Percentiles rank a stretch among this genome's conserved stretches.
phyloP scores from a whole-genome alignment of 1,140 invertebrate genomes.

The Apolygus lucorum region DNA sequence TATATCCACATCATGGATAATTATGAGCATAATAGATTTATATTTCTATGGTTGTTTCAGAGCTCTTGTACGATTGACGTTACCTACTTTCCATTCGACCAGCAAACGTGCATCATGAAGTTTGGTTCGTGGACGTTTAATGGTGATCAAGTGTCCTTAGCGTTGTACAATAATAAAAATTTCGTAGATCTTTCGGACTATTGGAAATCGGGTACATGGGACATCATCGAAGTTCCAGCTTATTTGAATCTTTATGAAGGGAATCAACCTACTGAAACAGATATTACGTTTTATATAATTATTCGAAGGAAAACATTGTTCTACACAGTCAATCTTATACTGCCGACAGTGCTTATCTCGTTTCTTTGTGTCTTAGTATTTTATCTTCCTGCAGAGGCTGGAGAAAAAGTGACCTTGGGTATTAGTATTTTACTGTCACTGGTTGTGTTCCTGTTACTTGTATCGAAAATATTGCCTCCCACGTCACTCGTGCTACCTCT shows the following conservation, averaged over 20 bases:
- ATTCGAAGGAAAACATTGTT: slow-evolving; percentile 96
- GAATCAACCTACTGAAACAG: slow-evolving; percentile 77
- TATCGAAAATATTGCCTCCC: slow-evolving; percentile 97
- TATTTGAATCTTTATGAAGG: slow-evolving; percentile 81
- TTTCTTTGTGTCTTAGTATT: slow-evolving; percentile 98
- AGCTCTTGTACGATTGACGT: slow-evolving; percentile 92
- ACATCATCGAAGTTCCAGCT: slow-evolving; percentile 62
- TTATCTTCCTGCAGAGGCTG: slow-evolving; percentile 91
- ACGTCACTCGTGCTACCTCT: slow-evolving; percentile 91
- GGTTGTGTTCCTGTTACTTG: slow-evolving; percentile 96
- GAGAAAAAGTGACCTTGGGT: slow-evolving; percentile 91
- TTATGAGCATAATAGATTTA: no score
- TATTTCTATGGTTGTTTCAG: slow-evolving; percentile 51
- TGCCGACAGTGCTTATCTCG: slow-evolving; percentile 96
- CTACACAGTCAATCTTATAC: slow-evolving; percentile 98
- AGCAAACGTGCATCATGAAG: slow-evolving; percentile 89
- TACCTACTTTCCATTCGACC: slow-evolving; percentile 91
- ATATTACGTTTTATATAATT: slow-evolving; percentile 95
- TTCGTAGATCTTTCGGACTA: slow-evolving; percentile 36
- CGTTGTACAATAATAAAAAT: slow-evolving; percentile 40
- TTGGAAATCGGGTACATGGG: slow-evolving; percentile 34
- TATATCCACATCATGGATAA: no score
- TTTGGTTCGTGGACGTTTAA: slow-evolving; percentile 94
- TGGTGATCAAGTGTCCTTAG: slow-evolving; percentile 90
- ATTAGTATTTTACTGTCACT: slow-evolving; percentile 98